Percentiles rank a stretch among this genome's conserved stretches.
Conservation (phyloP, 2,797 vertebrate species). For the Antennarius maculatus region DNA sequence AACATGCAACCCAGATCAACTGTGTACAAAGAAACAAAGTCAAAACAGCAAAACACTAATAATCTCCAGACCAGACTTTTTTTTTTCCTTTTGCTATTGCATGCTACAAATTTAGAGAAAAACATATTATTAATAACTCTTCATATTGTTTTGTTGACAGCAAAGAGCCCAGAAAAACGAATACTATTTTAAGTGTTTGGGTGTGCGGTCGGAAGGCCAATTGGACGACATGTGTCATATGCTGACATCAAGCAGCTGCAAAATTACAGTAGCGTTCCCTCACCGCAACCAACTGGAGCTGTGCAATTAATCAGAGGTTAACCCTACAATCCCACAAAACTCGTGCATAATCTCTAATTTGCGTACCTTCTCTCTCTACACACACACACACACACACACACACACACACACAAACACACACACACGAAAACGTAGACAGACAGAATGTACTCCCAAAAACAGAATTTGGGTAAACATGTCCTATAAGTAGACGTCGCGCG, state of each 20-base stretch:
- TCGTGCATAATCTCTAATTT: slow-evolving; percentile 77
- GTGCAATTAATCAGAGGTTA: slow-evolving; percentile 84
- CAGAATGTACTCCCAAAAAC: slow-evolving; percentile 26
- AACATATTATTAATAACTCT: slow-evolving; percentile 68
- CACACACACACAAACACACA: slow-evolving; percentile 27
- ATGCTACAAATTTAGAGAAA: slow-evolving; percentile 48
- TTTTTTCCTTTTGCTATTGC: slow-evolving; percentile 41
- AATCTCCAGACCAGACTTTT: slow-evolving; percentile 15
- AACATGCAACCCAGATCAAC: slow-evolving; percentile 16
- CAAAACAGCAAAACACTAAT: slow-evolving; percentile 24
- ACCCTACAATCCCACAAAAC: slow-evolving; percentile 74
- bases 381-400: slow-evolving; percentile 35
- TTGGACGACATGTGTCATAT: slow-evolving; percentile 73
- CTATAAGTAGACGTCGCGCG: slow-evolving; percentile 63
- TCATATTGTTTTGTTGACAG: slow-evolving; percentile 69
- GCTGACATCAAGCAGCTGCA: slow-evolving; percentile 82
- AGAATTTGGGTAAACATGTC: slow-evolving; percentile 54
- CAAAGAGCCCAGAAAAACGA: slow-evolving; percentile 59
- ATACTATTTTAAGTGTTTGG: slow-evolving; percentile 78
- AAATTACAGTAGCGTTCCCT: slow-evolving; percentile 79
- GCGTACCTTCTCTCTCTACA: slow-evolving; percentile 39
- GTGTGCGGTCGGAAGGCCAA: slow-evolving; percentile 77
- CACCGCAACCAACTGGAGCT: slow-evolving; percentile 77
- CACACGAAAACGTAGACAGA: slow-evolving; percentile 38
- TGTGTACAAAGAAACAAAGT: slow-evolving; percentile 21